Evolutionary conservation across 2,888 invertebrate genomes (phyloP).

Genomic region (Drosophila kokeensis): DNA sequence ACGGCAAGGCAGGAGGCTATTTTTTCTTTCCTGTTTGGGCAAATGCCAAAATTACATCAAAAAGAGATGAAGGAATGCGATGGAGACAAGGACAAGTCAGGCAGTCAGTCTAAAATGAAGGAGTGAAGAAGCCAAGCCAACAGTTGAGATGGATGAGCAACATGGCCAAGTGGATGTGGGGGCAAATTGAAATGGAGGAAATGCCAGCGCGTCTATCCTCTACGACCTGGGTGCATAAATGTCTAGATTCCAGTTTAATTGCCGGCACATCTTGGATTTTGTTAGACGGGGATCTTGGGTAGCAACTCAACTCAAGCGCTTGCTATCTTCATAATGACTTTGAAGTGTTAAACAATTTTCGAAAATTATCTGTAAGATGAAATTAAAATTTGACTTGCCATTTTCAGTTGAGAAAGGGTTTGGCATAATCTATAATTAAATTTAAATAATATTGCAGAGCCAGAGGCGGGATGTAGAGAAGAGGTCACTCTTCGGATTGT

Average conservation of each 20-base stretch:
- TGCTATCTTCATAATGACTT: conserved; percentile 79
- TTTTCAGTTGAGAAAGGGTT: conserved; percentile 20
- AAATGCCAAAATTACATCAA: conserved; percentile 80
- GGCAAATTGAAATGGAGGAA: conserved; percentile 35
- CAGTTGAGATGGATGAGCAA: conserved; percentile 40
- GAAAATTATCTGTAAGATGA: conserved; percentile 56
- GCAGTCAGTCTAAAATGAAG: conserved; percentile 30
- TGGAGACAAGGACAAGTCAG: conserved; percentile 21
- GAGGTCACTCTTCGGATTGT: background rate
- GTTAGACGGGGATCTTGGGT: background rate
- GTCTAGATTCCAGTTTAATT: conserved; percentile 67
- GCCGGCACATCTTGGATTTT: conserved; percentile 46
- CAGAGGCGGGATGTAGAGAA: background rate
- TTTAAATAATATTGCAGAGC: conserved; percentile 54
- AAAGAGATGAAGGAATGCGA: conserved; percentile 69
- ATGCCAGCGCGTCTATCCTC: conserved; percentile 51
- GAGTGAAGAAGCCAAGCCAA: conserved; percentile 46
- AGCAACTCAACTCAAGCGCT: conserved; percentile 38
- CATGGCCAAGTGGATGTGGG: conserved; percentile 18
- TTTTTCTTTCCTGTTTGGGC: conserved; percentile 64
- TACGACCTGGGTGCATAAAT: conserved; percentile 59
- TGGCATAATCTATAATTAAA: conserved; percentile 65
- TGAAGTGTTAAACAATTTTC: conserved; percentile 71
- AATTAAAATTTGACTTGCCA: conserved; percentile 57
- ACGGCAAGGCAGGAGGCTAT: conserved; percentile 42